Base-by-base conservation (phyloP, 1,140 invertebrate genomes). In the Pentalonia nigronervosa region DNA sequence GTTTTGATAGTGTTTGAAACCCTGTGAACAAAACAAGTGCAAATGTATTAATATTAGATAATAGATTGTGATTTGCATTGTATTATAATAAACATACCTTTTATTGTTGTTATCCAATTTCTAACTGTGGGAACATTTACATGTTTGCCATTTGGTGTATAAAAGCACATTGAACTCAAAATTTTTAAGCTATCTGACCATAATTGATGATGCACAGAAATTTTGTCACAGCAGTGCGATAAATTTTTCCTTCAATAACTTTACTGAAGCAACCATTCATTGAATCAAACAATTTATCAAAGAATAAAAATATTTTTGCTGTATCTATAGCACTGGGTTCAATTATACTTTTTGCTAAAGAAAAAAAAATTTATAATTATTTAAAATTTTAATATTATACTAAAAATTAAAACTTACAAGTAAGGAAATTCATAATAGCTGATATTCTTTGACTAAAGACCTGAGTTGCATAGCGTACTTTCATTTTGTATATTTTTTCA, bases 381-480 rank as follows among this genome's bases (percentile, higher is more conserved):
- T 60, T 56, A 0, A 45, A 41, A 84, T 45, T 25, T 84, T 0
- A 36, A 84, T n/a, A 84, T 25, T 34, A 84, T 4, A 45, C 25
- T n/a, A n/a, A n/a, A 45, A 84, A 45, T 25, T 47, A 84, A 11
- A 0, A 90, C 53, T 14, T 60, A 90, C 89, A 60, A 7, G 53
- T 36, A 36, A 90, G 36, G 25, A 90, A 90, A 41, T 53, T 36
- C 89, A 67, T 90, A 6, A 90, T 23, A 0, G 53, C 36, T 9
- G 89, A 60, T 6, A 90, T 53, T 67, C 89, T n/a, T 30, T 90
- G 53, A 56, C 50, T 90, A 45, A 60, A 90, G 21, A 90, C 89
- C 45, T 90, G 53, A 41, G 53, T 56, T 11, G 89, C 89, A 30
- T 45, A 67, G 14, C 53, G 53, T 0, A 90, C 89, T 67, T 90